Percentiles rank a stretch among this genome's conserved stretches.
Evolutionary conservation across 2,888 invertebrate species (phyloP).

Genomic region (Pomacea canaliculata): DNA sequence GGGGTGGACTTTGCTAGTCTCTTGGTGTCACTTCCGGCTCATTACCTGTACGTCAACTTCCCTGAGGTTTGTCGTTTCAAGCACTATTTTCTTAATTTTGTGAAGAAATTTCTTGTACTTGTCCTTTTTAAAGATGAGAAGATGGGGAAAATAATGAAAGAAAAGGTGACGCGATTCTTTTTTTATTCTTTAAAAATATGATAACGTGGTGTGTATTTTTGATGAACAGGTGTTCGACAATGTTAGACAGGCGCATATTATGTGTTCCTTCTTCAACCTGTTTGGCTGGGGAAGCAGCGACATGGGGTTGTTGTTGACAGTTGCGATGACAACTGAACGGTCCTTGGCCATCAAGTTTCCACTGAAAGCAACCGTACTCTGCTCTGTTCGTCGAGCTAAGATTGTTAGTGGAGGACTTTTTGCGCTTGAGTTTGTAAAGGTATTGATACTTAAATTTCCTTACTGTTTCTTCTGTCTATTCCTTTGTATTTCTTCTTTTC

Average conservation of each 20-base stretch:
- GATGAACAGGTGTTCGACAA: constrained; percentile 11
- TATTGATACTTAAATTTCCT: constrained; percentile 19
- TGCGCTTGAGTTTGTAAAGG: constrained; percentile 44
- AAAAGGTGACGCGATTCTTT: too few species aligned
- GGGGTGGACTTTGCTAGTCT: constrained; percentile 46
- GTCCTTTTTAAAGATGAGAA: too few species aligned
- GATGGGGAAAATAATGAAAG: too few species aligned
- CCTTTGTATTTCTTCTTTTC: background rate
- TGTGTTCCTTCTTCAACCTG: constrained; percentile 52
- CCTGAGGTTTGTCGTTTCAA: constrained; percentile 17
- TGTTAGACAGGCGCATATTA: constrained; percentile 34
- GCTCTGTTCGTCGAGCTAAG: constrained; percentile 47
- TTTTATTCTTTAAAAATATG: too few species aligned
- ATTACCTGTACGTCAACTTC: constrained; percentile 54
- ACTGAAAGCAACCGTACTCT: constrained; percentile 43
- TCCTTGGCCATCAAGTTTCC: constrained; percentile 52
- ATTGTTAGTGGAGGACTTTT: constrained; percentile 37
- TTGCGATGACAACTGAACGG: constrained; percentile 56
- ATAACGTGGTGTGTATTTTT: background rate
- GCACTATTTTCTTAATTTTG: too few species aligned
- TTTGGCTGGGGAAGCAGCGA: constrained; percentile 54
- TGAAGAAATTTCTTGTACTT: too few species aligned
- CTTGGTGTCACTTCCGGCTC: constrained; percentile 44
- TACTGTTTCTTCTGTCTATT: background rate
- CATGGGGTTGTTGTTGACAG: constrained; percentile 49